Evolutionary conservation across 1,140 invertebrate genomes (phyloP).

Genomic region (Tetramorium alpestre): DNA sequence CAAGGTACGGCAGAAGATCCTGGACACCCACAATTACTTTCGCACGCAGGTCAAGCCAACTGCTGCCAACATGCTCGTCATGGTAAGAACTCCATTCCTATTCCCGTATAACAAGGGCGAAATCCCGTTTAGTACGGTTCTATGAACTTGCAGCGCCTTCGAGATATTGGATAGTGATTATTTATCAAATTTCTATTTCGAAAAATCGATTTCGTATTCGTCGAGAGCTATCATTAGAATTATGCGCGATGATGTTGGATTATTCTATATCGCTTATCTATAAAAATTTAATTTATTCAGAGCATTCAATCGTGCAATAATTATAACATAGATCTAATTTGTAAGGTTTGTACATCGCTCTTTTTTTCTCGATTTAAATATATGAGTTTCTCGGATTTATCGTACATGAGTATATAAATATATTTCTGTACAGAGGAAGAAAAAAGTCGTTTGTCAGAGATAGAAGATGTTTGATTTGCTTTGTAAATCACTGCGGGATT

Average conservation of each 20-base stretch:
- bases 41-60: constrained; percentile 90
- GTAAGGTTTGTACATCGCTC: too few species aligned
- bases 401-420: not conserved
- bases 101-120: not conserved
- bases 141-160: not conserved
- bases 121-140: not conserved
- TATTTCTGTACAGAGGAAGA: too few species aligned
- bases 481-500: not conserved
- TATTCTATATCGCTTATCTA: not conserved
- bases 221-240: not conserved
- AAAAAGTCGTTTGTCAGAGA: not conserved
- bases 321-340: too few species aligned
- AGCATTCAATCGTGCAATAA: not conserved
- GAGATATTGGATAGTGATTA: not conserved
- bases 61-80: constrained; percentile 92
- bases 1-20: constrained; percentile 90
- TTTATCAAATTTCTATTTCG: not conserved
- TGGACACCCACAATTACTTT: constrained; percentile 92
- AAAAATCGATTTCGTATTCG: not conserved
- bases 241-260: not conserved
- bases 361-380: too few species aligned
- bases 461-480: not conserved
- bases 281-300: not conserved
- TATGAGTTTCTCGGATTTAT: not conserved
- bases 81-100: constrained; percentile 86